Base-by-base conservation (phyloP, 2,888 invertebrate species). In the Zele albiditarsus region DNA sequence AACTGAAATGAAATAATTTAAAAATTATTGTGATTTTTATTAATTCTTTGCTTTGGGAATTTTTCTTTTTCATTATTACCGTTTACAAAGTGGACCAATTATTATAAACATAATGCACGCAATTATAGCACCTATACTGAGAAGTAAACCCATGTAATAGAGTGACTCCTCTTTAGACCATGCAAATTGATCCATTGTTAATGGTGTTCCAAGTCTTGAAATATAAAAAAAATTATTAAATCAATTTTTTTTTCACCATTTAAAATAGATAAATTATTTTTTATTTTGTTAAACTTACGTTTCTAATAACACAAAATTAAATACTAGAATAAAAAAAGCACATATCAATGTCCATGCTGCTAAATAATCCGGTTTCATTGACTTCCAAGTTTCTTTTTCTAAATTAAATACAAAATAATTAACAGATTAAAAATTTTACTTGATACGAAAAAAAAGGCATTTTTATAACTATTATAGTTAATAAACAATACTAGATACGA, bases 131-230 rank as follows among this genome's bases (percentile, higher is more conserved):
- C 96, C 96, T 38, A 93, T 92, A 67, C 94, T 94, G 94, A 97
- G 95, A 76, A 96, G 90, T 73, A 95, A 91, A 66, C 96, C 96
- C 93, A 96, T 95, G 87, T 96, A 94, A 89, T 93, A 92, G 49
- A 96, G 90, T 14, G 96, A 94, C 86, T 95, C 92, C 68, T 91
- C 89, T 90, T 95, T 94, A 76, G 93, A 92, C 96, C 96, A 96
- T 38, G 94, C 96, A 89, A 96, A 96, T 90, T 96, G 96, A 88
- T 97, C 96, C 95, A 96, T 96, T 38, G 95, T 95, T 71, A 97
- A 91, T 3, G 96, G 93, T 12, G 96, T 95, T 27, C 94, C 96
- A 80, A 96, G 91, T 66, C 93, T 93, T 82, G 49, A 82, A 82
- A 53, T 20, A 53, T n/a, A 5, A 1, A 25, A 77, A 74, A 42